Base-by-base conservation (phyloP, 2,113 vertebrate species). In the Orientallactaga bullata region DNA sequence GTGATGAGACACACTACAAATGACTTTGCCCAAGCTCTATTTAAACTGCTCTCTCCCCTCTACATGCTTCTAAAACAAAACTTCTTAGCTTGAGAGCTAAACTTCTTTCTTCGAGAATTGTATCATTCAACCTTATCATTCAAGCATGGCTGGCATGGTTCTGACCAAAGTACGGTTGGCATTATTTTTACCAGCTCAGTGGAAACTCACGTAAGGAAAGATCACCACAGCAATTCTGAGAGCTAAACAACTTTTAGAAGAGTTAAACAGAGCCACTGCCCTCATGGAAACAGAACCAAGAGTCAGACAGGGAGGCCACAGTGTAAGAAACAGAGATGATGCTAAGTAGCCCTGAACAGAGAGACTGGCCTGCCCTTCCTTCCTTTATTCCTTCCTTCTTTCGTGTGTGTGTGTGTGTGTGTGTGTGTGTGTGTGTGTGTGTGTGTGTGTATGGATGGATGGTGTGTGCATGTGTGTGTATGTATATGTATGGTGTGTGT, bases 181-280 rank as follows among this genome's bases (percentile, higher is more conserved):
- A 47, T 47, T n/a, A 84, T 82, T 35, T 68, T 94, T 58, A 86
- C 65, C 51, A 65, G 13, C 23, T 83, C 28, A 73, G 30, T 79
- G 35, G 66, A 72, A 60, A 86, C 72, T 86, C 11, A n/a, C 32
- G 90, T 12, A 77, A 83, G 79, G n/a, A 88, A 89, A 60, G 26
- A 68, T 85, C n/a, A 37, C 68, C 39, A 58, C 83, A 68, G 51
- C 87, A 58, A 81, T 72, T 78, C 81, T 79, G 35, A 39, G 3
- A 94, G 58, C 51, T 73, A 47, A 65, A 47, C 17, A 79, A n/a
- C 10, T 65, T 72, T 89, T 58, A 74, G 55, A 42, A 85, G 35
- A 90, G 32, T 0, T 81, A 26, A 18, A 37, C 58, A 76, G 35
- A 32, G 51, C 37, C 68, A 60, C 87, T 68, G 93, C 16, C 72